A percentile compares a stretch with the other conserved stretches of the same genome.
Conservation (phyloP, 2,797 vertebrate species). For the Mormyrops boulengeri region DNA sequence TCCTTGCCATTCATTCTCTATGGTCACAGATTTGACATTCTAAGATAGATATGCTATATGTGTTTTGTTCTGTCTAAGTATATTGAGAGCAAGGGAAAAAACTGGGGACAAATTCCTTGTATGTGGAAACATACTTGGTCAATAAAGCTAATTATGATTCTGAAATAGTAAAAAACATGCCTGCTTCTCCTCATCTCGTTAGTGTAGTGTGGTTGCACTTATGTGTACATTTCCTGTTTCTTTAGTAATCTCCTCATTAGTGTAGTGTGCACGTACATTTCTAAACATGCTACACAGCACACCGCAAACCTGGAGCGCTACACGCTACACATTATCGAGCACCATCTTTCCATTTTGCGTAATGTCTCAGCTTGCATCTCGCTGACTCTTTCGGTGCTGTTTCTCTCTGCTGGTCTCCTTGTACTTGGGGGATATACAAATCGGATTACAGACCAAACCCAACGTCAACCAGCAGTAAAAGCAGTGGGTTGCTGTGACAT, state of each 20-base stretch:
- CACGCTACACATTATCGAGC: background rate
- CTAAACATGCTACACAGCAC: background rate
- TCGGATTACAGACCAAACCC: background rate
- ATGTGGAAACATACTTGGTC: background rate
- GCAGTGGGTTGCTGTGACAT: background rate
- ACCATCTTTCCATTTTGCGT: background rate
- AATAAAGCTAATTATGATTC: background rate
- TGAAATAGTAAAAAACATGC: background rate
- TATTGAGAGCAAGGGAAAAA: background rate
- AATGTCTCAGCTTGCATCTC: background rate
- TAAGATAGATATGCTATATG: background rate
- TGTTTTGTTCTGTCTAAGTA: background rate
- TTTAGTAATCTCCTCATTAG: background rate
- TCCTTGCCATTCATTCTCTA: background rate
- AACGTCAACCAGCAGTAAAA: background rate
- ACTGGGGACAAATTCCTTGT: background rate
- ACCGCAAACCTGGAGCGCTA: background rate
- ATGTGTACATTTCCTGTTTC: background rate
- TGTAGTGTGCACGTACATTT: background rate
- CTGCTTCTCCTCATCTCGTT: background rate
- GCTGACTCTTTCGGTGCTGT: background rate
- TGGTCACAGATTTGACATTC: background rate
- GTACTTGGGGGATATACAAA: background rate
- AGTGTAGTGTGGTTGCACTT: background rate
- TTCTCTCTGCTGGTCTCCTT: background rate